phyloP scores from a whole-genome alignment of 2,888 invertebrate species.

The Cheilosia grossa region DNA sequence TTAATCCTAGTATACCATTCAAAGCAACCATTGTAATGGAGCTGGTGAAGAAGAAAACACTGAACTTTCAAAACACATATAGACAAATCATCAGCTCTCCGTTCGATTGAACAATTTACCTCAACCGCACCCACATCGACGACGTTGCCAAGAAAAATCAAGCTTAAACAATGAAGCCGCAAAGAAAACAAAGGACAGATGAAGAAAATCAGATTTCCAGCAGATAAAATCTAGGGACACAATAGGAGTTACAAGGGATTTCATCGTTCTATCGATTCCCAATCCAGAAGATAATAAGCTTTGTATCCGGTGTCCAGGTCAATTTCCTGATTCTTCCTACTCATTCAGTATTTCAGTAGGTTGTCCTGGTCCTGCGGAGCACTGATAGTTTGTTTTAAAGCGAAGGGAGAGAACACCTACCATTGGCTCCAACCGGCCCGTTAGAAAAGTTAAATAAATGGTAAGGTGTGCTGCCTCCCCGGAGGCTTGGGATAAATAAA shows the following conservation, averaged over 20 bases:
- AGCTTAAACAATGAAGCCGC: constrained; percentile 2
- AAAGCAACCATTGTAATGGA: background rate
- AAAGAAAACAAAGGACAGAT: constrained; percentile 13
- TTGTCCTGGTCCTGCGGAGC: constrained; percentile 19
- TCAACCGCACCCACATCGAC: constrained; percentile 11
- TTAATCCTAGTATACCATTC: constrained; percentile 34
- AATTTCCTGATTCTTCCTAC: constrained; percentile 35
- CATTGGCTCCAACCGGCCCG: constrained; percentile 17
- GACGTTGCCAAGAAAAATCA: constrained; percentile 10
- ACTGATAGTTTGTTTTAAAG: constrained; percentile 27
- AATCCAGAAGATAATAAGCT: constrained; percentile 71
- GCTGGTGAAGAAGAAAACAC: background rate
- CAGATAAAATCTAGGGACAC: constrained; percentile 61
- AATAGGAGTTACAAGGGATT: constrained; percentile 62
- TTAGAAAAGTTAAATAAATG: constrained; percentile 54
- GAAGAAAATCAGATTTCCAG: constrained; percentile 57
- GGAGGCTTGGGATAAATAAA: constrained; percentile 54
- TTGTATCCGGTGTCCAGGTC: constrained; percentile 60
- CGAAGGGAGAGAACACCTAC: constrained; percentile 19
- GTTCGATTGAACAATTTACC: constrained; percentile 61
- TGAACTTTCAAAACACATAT: constrained; percentile 46
- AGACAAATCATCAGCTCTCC: constrained; percentile 58
- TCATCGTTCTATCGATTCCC: constrained; percentile 66
- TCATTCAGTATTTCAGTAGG: constrained; percentile 47
- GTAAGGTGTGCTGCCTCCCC: constrained; percentile 9